Percentiles rank a stretch among this genome's conserved stretches.
Conservation (phyloP, 2,797 vertebrate genomes). For the Petrocephalus schoutedeni region DNA sequence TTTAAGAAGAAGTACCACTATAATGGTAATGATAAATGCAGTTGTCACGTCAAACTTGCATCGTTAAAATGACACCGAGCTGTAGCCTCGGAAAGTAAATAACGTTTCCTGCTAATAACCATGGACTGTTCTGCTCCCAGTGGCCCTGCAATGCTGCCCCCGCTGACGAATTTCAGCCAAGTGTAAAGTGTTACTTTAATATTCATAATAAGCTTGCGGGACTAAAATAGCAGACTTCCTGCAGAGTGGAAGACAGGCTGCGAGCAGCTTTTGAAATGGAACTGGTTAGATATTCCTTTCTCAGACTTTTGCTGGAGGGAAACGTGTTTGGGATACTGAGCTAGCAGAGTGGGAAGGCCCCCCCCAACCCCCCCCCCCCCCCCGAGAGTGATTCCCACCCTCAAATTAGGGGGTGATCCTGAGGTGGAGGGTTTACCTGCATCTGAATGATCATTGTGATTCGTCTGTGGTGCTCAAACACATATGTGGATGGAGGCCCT, state of each 20-base stretch:
- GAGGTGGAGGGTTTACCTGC: slow-evolving; percentile 3
- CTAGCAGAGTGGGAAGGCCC: background rate
- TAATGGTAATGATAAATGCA: background rate
- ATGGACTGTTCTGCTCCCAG: background rate
- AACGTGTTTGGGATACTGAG: background rate
- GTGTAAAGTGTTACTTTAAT: slow-evolving; percentile 12
- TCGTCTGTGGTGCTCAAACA: background rate
- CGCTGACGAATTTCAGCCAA: background rate
- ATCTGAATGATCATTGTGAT: slow-evolving; percentile 1
- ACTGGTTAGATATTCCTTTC: slow-evolving; percentile 6
- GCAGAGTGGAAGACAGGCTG: background rate
- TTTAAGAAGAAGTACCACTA: background rate
- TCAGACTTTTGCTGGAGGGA: background rate
- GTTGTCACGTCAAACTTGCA: background rate
- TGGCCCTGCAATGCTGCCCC: background rate
- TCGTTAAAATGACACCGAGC: background rate
- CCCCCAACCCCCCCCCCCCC: background rate
- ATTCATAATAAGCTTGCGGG: background rate
- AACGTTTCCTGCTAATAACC: background rate
- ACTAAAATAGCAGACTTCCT: background rate
- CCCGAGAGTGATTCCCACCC: background rate
- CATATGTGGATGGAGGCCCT: background rate
- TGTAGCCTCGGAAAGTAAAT: background rate
- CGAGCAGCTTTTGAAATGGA: background rate
- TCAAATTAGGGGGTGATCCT: background rate